Evolutionary conservation across 2,797 vertebrate genomes (phyloP), one percentile per base, ranked within the genome.

Genomic region (Crenichthys baileyi): DNA sequence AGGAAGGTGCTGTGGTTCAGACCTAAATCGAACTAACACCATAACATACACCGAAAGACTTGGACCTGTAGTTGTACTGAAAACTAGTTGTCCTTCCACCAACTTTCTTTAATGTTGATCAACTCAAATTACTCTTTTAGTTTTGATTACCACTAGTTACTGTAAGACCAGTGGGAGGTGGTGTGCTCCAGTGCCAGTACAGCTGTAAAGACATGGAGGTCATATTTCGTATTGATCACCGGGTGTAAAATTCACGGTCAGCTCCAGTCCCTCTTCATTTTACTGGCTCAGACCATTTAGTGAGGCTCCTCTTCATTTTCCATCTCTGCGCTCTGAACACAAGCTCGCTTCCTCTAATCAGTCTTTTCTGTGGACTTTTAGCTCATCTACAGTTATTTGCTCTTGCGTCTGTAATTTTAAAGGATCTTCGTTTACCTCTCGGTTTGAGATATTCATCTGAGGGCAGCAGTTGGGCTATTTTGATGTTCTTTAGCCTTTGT

Each of bases 191-290:
- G 1, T 50, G 39, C 12, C 20, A 44, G 75, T 78, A 56, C 39
- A 72, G 73, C 82, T 46, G 76, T 55, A n/a, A 44, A 29, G 80
- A 80, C 82, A 76, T 11, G 6, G 63, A 83, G 80, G 82, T 85
- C 88, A 73, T 82, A 79, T 89, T 87, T 86, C 16, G 0, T 90
- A 94, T 94, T 89, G 93, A 95, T 95, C 91, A 91, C 83, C 60
- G 78, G 70, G 29, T 41, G 50, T 76, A 79, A 75, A 91, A 92
- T 93, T 92, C 89, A 93, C 90, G 83, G 89, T 81, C 13, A 5
- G 82, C 82, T 76, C 88, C 72, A 63, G 79, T 70, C 24, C 80
- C 80, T 74, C 77, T 90, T 44, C 86, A 90, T 91, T 92, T 89
- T 86, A 72, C 74, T 61, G 77, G 75, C 82, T 89, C 29, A 74